Evolutionary conservation across 2,888 invertebrate genomes (phyloP), one percentile per base, ranked within the genome.

Genomic region (Lepidocyrtinus sp.): DNA sequence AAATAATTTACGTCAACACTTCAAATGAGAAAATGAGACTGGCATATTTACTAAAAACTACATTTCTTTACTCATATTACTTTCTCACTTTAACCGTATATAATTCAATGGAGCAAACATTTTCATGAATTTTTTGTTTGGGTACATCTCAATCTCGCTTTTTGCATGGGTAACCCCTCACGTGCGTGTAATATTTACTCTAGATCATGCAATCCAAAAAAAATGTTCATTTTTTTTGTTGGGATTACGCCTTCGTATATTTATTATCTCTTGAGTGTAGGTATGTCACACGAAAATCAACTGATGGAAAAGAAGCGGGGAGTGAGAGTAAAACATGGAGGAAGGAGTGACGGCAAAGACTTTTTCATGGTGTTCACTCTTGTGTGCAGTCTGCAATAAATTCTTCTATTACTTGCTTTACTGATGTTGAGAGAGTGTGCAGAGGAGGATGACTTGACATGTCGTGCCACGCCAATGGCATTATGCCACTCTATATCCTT

Each of bases 401-500:
- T 36, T 36, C 36, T 36, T 36, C 36, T 36, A 36, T 36, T 36
- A 36, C 36, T 36, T 36, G 36, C 36, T 36, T 36, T 36, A 12
- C 72, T 24, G 62, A 15, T 17, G 26, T n/a, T 15, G 70, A 17
- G 69, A 27, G 46, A 61, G 72, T 72, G 72, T 64, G 64, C 17
- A 7, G 62, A 26, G 17, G 68, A 67, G 71, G 75, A 75, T 76
- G 73, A 76, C 75, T 77, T 81, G 81, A 76, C 81, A 77, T 81
- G 81, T 75, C 75, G 61, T 75, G 76, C 76, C 73, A 73, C 77
- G 81, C 81, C 81, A 81, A 72, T 76, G 76, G 81, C 73, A 81
- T 73, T 74, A 77, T 80, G 69, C 76, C 81, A 77, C 81, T 76
- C 63, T 50, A 55, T 73, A 68, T 69, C 25, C n/a, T 46, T 59